These are phyloP conservation scores for Nysson spinosus DNA, from an alignment of 2,888 invertebrate species.

Conservation along the genomic window DNA sequence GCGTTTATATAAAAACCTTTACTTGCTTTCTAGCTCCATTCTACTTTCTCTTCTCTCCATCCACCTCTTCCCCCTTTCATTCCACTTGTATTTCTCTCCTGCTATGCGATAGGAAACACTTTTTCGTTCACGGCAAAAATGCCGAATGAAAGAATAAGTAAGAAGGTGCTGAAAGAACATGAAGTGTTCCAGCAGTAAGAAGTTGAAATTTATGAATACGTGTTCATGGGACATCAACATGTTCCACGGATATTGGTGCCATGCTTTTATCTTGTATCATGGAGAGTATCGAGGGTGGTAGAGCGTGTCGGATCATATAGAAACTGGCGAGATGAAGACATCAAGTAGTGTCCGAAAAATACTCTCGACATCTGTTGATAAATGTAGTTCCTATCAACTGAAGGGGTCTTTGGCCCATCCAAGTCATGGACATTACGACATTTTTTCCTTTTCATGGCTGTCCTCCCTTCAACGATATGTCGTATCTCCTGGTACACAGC, in stretches of 20 bases:
- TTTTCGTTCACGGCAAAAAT: slow-evolving; percentile 36
- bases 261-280: no score
- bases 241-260: slow-evolving; percentile 9
- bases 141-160: slow-evolving; percentile 43
- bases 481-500: slow-evolving; percentile 11
- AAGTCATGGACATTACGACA: background rate
- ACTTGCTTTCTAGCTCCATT: slow-evolving; percentile 19
- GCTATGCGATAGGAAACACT: slow-evolving; percentile 3
- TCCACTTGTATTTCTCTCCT: slow-evolving; percentile 5
- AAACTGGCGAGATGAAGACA: slow-evolving; percentile 58
- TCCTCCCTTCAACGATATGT: background rate
- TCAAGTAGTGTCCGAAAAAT: slow-evolving; percentile 40
- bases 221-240: slow-evolving; percentile 22
- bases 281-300: no score
- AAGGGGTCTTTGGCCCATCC: background rate
- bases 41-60: slow-evolving; percentile 7
- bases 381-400: slow-evolving; percentile 37
- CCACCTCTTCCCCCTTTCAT: slow-evolving; percentile 1
- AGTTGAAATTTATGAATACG: slow-evolving; percentile 62
- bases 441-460: slow-evolving; percentile 2
- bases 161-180: slow-evolving; percentile 11
- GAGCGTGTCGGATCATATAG: slow-evolving; percentile 1
- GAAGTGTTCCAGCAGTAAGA: background rate
- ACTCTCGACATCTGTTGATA: slow-evolving; percentile 59
- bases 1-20: slow-evolving; percentile 63